Base-by-base conservation (phyloP, 2,797 vertebrate genomes). In the Chaunax sp. region DNA sequence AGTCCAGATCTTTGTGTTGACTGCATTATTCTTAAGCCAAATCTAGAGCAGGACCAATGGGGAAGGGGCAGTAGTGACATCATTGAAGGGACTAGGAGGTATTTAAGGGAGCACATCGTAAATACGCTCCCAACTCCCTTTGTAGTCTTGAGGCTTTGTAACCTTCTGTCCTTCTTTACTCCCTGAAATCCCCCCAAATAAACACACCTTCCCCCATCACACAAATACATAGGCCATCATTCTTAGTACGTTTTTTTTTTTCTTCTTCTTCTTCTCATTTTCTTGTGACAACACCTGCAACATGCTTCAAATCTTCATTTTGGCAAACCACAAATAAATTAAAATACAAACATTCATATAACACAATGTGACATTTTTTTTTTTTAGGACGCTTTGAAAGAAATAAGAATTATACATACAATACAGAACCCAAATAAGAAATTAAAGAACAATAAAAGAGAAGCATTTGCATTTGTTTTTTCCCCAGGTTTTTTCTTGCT, bases 311-410 rank as follows among this genome's bases (percentile, higher is more conserved):
- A 93, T 92, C 90, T 86, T 94, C 90, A 91, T 92, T 92, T 93
- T 93, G 92, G 93, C 91, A 94, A 96, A 94, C 85, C 90, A 93
- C 89, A 92, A 93, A 91, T 92, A 93, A 94, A 92, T 94, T 92
- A 94, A 94, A 95, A 94, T 86, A 93, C 88, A 88, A 78, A 90
- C 90, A 89, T 94, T 95, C 93, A 93, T 91, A 90, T 51, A 94
- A 84, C 87, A 91, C 90, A 91, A 90, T 69, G 58, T 71, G 87
- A 92, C 90, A 91, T 85, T 89, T 58, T 23, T 23, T n/a, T 52
- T 49, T 56, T 88, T 85, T 72, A 85, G 82, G 91, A 94, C 92
- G 85, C 81, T 84, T 73, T n/a, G 45, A 86, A 87, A 80, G 78
- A 84, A 89, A 86, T 82, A 69, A 81, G 49, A 78, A 82, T 57